Conservation (phyloP, 2,113 vertebrate species). For the Phaethon lepturus region DNA sequence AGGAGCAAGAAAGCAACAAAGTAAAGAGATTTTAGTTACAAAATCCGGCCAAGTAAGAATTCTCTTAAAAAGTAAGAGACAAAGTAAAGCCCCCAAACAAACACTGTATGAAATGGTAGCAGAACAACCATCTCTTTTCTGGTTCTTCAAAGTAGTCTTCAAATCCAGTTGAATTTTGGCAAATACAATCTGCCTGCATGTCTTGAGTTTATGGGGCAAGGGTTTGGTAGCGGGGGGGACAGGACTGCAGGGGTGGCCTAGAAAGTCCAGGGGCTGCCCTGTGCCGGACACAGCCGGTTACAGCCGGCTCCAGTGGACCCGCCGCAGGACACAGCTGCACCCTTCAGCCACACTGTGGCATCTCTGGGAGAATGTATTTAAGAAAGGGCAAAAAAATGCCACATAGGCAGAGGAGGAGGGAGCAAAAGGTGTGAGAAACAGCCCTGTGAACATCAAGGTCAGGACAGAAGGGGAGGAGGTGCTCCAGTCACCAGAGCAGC, state of each 20-base stretch:
- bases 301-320: background rate
- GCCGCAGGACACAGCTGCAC: too few relatives aligned
- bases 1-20: background rate
- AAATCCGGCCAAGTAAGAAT: background rate
- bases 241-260: background rate
- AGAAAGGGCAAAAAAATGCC: background rate
- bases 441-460: background rate
- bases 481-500: too few relatives aligned
- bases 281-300: fast-evolving
- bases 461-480: background rate
- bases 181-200: background rate
- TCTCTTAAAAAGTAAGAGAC: background rate
- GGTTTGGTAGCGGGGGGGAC: background rate
- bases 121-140: background rate
- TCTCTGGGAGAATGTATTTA: too few relatives aligned
- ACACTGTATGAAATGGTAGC: background rate
- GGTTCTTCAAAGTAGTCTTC: background rate
- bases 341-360: too few relatives aligned
- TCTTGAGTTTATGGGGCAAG: background rate
- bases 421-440: background rate
- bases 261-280: background rate
- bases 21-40: background rate
- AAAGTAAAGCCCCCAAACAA: background rate
- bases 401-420: background rate
- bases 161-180: background rate